Evolutionary conservation across 2,797 vertebrate species (phyloP).

Genomic region (Sphaeramia orbicularis): DNA sequence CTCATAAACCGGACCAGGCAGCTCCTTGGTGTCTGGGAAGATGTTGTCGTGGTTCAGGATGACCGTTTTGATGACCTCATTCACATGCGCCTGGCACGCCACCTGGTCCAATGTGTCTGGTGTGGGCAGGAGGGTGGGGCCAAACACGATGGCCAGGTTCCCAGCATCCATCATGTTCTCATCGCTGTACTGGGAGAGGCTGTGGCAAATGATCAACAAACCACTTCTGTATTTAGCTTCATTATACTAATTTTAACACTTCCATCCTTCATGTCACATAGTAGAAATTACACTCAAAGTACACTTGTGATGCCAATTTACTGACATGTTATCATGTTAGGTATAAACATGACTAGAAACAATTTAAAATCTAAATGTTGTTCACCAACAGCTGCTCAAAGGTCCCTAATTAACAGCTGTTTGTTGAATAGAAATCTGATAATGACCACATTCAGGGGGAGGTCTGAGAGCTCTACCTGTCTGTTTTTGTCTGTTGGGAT

Average conservation of each 20-base stretch:
- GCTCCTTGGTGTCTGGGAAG: slow-evolving; percentile 96
- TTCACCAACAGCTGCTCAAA: too few relatives aligned
- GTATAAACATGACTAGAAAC: not conserved
- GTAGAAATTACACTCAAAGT: too few relatives aligned
- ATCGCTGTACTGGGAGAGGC: slow-evolving; percentile 98
- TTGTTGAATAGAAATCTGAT: too few relatives aligned
- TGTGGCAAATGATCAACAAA: slow-evolving; percentile 54
- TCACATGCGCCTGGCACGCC: slow-evolving; percentile 97
- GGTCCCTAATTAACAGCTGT: too few relatives aligned
- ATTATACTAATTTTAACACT: too few relatives aligned
- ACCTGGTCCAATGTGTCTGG: slow-evolving; percentile 98
- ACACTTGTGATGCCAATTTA: too few relatives aligned
- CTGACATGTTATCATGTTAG: too few relatives aligned
- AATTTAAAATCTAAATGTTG: not conserved
- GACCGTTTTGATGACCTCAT: slow-evolving; percentile 98
- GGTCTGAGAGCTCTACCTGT: not conserved
- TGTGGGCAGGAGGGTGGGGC: slow-evolving; percentile 97
- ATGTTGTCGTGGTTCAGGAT: slow-evolving; percentile 98
- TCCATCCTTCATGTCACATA: too few relatives aligned
- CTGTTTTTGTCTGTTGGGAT: not conserved
- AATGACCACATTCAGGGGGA: too few relatives aligned
- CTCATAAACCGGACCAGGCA: slow-evolving; percentile 97
- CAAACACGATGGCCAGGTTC: slow-evolving; percentile 98
- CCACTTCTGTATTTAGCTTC: too few relatives aligned
- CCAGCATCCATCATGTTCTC: slow-evolving; percentile 99